These are phyloP conservation scores for Pteruthius melanotis DNA, from an alignment of 2,113 vertebrate genomes.

Conservation along the genomic window DNA sequence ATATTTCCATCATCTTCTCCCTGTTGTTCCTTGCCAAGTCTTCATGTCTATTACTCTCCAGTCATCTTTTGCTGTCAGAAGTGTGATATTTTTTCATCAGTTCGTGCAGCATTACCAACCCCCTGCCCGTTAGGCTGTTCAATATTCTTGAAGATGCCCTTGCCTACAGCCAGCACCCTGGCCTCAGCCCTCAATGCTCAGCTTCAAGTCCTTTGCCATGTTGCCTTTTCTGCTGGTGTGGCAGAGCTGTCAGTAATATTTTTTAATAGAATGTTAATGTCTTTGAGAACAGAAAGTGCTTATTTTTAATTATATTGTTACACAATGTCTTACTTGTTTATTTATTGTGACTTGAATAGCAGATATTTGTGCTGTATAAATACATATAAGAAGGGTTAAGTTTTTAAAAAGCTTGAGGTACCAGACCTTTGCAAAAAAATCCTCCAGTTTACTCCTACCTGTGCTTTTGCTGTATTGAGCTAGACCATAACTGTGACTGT, in stretches of 20 bases:
- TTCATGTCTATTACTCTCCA: rapidly evolving
- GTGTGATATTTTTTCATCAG: not conserved
- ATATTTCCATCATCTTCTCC: not conserved
- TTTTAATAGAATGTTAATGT: not conserved
- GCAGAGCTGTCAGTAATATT: not conserved
- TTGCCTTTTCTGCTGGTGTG: not conserved
- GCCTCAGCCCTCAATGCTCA: rapidly evolving
- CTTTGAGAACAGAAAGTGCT: not conserved
- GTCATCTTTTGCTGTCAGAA: not conserved
- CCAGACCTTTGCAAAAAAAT: not conserved
- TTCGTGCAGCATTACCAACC: not conserved
- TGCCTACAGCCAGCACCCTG: not conserved
- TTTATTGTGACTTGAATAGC: not conserved
- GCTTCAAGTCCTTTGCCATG: not conserved
- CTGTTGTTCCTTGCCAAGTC: not conserved
- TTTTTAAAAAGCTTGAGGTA: not conserved
- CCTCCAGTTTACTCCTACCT: not conserved
- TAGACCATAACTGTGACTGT: not conserved
- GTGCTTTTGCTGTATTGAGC: not conserved
- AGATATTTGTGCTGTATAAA: not conserved
- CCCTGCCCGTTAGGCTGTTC: not conserved
- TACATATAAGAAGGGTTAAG: not conserved
- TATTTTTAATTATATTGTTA: not conserved
- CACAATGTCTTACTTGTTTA: not conserved
- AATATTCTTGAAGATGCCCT: not conserved